Evolutionary conservation across 2,113 vertebrate genomes (phyloP), one percentile per base, ranked within the genome.

Genomic region (Pedionomus torquatus): DNA sequence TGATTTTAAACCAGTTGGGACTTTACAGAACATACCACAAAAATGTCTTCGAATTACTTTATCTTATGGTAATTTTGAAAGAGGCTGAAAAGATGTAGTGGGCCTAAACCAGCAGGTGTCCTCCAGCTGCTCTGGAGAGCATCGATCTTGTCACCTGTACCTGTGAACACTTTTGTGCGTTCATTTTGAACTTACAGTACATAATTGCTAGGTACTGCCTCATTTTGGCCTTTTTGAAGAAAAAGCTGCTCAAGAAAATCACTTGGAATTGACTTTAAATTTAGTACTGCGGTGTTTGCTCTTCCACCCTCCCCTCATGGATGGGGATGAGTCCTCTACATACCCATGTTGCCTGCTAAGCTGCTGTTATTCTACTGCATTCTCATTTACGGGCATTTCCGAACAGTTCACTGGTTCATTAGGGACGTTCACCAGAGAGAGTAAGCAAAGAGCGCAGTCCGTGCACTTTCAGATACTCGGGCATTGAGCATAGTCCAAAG

Each of bases 291-390:
- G 44, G 16, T 24, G 17, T 68, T 51, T 57, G 11, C 26, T 68
- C 41, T 78, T 64, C 41, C 17, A 68, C 20, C n/a, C 17, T 65
- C 5, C 3, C 10, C 6, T 0, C 2, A 0, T 23, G 15, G 17
- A 55, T 65, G 60, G 13, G 25, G 24, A 41, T 37, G 55, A 78
- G 46, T 51, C 26, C 30, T 7, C 44, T 54, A 8, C 2, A 3
- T 16, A 11, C 21, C 30, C 7, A 2, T 13, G 21, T 44, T 69
- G 28, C 33, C 65, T 89, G 49, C 25, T 61, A 13, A 69, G 26
- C 60, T 69, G 69, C 44, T n/a, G 1, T 87, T 61, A 30, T 44
- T 63, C 24, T 49, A 57, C 39, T 12, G 18, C 28, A 28, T 48
- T 63, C 68, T 76, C 18, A 12, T 60, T 39, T 82, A 37, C 4